Conservation (phyloP, 2,888 invertebrate genomes). For the Drosophila kanekoi region DNA sequence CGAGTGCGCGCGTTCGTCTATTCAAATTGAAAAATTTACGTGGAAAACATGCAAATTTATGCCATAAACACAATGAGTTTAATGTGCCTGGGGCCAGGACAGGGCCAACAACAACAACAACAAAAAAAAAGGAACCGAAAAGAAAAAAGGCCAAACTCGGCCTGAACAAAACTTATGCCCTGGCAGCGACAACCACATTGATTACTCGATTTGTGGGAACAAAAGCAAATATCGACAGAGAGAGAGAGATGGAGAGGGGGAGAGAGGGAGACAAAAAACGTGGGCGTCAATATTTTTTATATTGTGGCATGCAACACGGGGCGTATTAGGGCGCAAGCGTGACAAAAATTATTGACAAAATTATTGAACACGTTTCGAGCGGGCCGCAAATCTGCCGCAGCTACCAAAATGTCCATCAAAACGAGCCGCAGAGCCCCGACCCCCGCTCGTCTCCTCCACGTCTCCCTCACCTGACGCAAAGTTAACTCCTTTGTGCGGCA, state of each 20-base stretch:
- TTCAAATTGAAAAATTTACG: slow-evolving; percentile 81
- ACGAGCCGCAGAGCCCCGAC: not conserved
- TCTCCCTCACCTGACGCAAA: slow-evolving; percentile 42
- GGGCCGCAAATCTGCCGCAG: slow-evolving; percentile 40
- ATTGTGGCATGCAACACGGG: slow-evolving; percentile 38
- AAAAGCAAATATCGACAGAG: slow-evolving; percentile 7
- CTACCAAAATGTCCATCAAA: slow-evolving; percentile 12
- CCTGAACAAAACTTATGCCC: slow-evolving; percentile 66
- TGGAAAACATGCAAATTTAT: slow-evolving; percentile 81
- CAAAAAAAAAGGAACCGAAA: slow-evolving; percentile 1
- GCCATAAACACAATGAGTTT: slow-evolving; percentile 82
- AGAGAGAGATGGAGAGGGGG: not conserved
- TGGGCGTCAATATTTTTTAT: slow-evolving; percentile 32
- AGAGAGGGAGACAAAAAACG: slow-evolving; percentile 7
- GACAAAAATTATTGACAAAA: slow-evolving; percentile 73
- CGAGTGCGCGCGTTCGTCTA: slow-evolving; percentile 53
- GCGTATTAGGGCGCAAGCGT: slow-evolving; percentile 17
- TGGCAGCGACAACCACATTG: slow-evolving; percentile 62
- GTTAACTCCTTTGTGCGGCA: slow-evolving; percentile 34
- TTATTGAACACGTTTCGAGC: slow-evolving; percentile 78
- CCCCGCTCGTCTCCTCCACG: not conserved
- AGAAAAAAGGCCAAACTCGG: slow-evolving; percentile 31
- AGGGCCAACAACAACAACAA: slow-evolving; percentile 22
- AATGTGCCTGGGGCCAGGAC: slow-evolving; percentile 62
- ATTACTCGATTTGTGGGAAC: slow-evolving; percentile 72